A percentile compares a stretch with the other conserved stretches of the same genome.
Conservation (phyloP, 2,888 invertebrate species). For the Sarcophaga carnaria region DNA sequence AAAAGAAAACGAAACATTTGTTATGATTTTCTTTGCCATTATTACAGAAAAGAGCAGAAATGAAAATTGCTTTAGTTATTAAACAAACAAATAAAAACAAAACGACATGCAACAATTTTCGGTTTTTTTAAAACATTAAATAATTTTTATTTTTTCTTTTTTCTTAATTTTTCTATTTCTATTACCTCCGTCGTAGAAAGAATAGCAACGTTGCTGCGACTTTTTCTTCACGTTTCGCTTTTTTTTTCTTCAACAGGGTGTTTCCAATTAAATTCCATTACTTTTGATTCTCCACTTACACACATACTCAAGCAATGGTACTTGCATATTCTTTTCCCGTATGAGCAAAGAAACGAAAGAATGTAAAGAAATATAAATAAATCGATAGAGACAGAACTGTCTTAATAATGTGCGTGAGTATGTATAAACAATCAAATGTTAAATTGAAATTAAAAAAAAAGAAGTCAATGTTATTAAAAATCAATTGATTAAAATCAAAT, state of each 20-base stretch:
- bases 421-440: no score
- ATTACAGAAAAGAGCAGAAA: conserved; percentile 59
- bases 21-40: conserved; percentile 59
- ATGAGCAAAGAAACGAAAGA: no score
- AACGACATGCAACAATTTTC: conserved; percentile 57
- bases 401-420: no score
- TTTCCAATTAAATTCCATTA: conserved; percentile 27
- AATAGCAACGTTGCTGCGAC: conserved; percentile 58
- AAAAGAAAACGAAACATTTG: conserved; percentile 47
- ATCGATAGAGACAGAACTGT: no score
- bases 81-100: conserved; percentile 39
- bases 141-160: conserved; percentile 37
- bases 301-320: background rate
- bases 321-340: no score
- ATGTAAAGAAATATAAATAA: no score
- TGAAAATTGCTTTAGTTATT: conserved; percentile 58
- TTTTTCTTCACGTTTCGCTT: conserved; percentile 17
- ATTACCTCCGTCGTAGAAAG: conserved; percentile 52
- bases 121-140: conserved; percentile 52
- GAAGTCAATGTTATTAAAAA: no score
- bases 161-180: conserved; percentile 34
- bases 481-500: no score
- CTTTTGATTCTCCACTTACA: background rate
- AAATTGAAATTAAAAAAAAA: no score
- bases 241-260: conserved; percentile 50